phyloP scores from a whole-genome alignment of 2,113 vertebrate species.

The Onychorhynchus coronatus region DNA sequence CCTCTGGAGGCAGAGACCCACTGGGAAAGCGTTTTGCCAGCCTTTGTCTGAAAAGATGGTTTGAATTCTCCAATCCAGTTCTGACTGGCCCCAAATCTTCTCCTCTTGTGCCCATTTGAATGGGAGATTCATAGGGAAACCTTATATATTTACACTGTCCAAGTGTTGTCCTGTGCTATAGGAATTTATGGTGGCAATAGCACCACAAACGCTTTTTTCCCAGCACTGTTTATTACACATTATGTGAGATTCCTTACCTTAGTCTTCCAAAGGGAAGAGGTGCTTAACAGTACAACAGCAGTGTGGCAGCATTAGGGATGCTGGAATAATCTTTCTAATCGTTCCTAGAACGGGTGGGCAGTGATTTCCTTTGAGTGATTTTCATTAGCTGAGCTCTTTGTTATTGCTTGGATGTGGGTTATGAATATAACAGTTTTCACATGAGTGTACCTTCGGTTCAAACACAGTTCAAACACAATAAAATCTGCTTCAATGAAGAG shows the following conservation, averaged over 20 bases:
- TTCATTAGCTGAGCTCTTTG: constrained; percentile 45
- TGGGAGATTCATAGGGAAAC: not conserved
- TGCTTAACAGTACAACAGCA: not conserved
- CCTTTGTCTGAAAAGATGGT: not conserved
- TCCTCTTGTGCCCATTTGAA: not conserved
- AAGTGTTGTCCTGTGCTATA: not conserved
- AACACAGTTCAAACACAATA: constrained; percentile 34
- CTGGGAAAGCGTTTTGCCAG: not conserved
- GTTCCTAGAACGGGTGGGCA: constrained; percentile 20
- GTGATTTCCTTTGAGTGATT: constrained; percentile 36
- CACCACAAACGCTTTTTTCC: not conserved
- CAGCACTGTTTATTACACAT: not conserved
- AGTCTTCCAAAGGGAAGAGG: not conserved
- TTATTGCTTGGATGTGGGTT: constrained; percentile 39
- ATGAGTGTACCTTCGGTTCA: constrained; percentile 41
- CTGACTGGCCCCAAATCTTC: not conserved
- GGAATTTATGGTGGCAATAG: not conserved
- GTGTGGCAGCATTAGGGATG: not conserved
- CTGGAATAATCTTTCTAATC: constrained; percentile 52
- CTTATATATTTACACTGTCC: not conserved
- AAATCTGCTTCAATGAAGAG: constrained; percentile 25
- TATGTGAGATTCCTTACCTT: not conserved
- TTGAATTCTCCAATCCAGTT: not conserved
- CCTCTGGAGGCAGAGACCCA: not conserved
- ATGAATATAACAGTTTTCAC: constrained; percentile 9